These are phyloP conservation scores for Calliphora vomitoria DNA, from an alignment of 2,888 invertebrate genomes.

Conservation along the genomic window DNA sequence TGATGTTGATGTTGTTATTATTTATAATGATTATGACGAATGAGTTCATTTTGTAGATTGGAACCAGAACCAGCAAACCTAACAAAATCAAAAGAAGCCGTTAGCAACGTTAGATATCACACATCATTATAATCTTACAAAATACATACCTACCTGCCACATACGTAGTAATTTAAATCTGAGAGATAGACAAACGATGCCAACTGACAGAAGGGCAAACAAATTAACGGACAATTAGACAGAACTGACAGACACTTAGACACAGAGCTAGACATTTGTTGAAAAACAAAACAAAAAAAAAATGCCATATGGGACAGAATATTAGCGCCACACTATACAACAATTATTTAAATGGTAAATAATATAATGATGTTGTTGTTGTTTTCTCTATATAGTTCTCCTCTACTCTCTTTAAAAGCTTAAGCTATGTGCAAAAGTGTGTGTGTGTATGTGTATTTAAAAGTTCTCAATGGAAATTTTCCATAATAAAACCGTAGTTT, in stretches of 20 bases:
- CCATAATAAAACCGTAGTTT: slow-evolving; percentile 19
- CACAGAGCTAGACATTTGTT: neutral
- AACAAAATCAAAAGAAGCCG: slow-evolving; percentile 16
- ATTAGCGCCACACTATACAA: neutral
- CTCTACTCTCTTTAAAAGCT: slow-evolving; percentile 11
- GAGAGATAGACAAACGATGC: neutral
- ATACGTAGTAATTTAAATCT: neutral
- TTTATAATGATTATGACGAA: neutral
- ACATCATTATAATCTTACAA: slow-evolving; percentile 5
- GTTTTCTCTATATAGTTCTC: neutral
- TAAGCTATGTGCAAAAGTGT: neutral
- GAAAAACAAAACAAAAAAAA: too few relatives aligned
- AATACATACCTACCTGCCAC: neutral
- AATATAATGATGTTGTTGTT: neutral
- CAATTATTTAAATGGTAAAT: neutral
- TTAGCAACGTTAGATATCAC: slow-evolving; percentile 44
- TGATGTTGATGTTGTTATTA: slow-evolving; percentile 3
- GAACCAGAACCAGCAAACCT: neutral
- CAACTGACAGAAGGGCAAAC: neutral
- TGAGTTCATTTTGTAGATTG: slow-evolving; percentile 25
- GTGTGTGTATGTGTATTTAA: neutral
- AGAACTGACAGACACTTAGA: neutral
- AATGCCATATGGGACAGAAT: slow-evolving; percentile 17
- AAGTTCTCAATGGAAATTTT: slow-evolving; percentile 49
- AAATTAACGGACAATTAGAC: neutral